Conservation (phyloP, 2,888 invertebrate species). For the Lingula anatina region DNA sequence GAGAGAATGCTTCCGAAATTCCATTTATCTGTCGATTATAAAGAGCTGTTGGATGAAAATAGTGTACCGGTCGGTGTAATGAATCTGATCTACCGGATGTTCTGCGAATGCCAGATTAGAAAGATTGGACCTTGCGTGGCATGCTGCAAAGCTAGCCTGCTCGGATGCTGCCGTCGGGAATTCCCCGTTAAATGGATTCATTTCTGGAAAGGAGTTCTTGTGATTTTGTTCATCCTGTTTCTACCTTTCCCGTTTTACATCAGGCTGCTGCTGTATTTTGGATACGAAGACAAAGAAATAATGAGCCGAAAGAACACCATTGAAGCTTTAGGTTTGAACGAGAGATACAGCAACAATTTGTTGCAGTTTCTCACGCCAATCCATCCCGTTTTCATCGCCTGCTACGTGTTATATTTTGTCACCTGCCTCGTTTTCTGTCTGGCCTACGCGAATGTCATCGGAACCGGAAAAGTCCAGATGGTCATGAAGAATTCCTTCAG, state of each 20-base stretch:
- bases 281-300: constrained; percentile 39
- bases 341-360: constrained; percentile 33
- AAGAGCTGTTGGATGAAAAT: too few relatives aligned
- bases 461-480: constrained; percentile 28
- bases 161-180: too few relatives aligned
- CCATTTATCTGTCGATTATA: too few relatives aligned
- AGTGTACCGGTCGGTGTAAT: too few relatives aligned
- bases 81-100: too few relatives aligned
- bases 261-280: constrained; percentile 37
- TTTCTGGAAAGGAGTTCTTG: too few relatives aligned
- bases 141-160: too few relatives aligned
- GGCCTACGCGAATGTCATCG: constrained; percentile 15
- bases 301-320: constrained; percentile 18
- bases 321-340: constrained; percentile 16
- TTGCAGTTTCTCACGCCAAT: constrained; percentile 40
- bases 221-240: constrained; percentile 25
- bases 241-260: constrained; percentile 42
- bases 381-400: constrained; percentile 36
- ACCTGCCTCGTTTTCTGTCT: constrained; percentile 31
- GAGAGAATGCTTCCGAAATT: too few relatives aligned
- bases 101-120: too few relatives aligned
- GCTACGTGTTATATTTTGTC: constrained; percentile 36
- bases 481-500: constrained; percentile 33
- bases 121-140: too few relatives aligned
- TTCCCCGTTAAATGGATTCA: too few relatives aligned